These are phyloP conservation scores for Cephalopachus bancanus DNA, from an alignment of 2,797 vertebrate species.

Conservation along the genomic window DNA sequence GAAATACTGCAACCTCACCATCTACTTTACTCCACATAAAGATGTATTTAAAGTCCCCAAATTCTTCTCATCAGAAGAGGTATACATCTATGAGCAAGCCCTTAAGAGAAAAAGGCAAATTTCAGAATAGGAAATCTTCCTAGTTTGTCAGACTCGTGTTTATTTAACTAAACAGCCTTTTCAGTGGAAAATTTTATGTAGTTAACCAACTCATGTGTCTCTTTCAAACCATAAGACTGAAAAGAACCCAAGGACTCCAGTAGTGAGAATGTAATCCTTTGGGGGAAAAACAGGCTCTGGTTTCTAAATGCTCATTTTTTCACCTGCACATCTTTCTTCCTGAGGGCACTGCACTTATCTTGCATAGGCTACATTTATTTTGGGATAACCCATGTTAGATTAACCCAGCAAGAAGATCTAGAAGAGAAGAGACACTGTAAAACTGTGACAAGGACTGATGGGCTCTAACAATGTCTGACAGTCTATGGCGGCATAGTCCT, in stretches of 20 bases:
- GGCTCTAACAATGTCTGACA: rapidly evolving
- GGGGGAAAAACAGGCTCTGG: background rate
- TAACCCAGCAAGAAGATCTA: background rate
- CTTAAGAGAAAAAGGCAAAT: background rate
- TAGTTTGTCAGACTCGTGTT: background rate
- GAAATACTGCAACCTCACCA: background rate
- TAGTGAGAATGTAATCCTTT: background rate
- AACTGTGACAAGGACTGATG: rapidly evolving
- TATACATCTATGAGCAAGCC: background rate
- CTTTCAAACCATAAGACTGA: background rate
- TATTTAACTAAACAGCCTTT: background rate
- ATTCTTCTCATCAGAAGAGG: slow-evolving; percentile 41
- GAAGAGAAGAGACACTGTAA: background rate
- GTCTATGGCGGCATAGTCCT: background rate
- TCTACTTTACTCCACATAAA: background rate
- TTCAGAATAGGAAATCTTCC: background rate
- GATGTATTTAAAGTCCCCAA: background rate
- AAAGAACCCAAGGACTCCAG: background rate
- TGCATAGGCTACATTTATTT: background rate
- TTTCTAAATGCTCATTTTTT: background rate
- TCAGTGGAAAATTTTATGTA: background rate
- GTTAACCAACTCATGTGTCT: background rate
- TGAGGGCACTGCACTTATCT: background rate
- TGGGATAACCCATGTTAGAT: background rate
- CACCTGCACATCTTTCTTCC: background rate